Conservation (phyloP, 2,888 invertebrate genomes). For the Temnothorax unifasciatus region DNA sequence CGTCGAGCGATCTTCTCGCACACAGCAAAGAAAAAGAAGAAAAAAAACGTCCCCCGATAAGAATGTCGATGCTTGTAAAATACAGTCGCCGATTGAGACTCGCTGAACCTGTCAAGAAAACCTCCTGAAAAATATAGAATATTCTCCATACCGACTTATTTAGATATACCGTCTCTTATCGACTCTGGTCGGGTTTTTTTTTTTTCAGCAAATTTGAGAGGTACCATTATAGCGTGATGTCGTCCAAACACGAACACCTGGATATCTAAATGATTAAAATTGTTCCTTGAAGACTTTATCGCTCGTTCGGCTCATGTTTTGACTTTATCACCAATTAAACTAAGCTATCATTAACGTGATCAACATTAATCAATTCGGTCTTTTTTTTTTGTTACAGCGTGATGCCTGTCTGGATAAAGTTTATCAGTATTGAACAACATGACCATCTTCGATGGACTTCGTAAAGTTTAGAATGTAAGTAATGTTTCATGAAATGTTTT, state of each 20-base stretch:
- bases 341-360: neutral
- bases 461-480: slow-evolving; percentile 31
- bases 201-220: neutral
- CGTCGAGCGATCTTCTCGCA: slow-evolving; percentile 2
- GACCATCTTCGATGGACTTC: slow-evolving; percentile 19
- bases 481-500: neutral
- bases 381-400: slow-evolving; percentile 31
- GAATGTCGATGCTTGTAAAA: slow-evolving; percentile 34
- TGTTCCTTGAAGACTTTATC: neutral
- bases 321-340: neutral
- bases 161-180: neutral
- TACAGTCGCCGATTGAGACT: slow-evolving; percentile 29
- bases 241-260: neutral
- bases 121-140: neutral
- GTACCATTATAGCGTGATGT: neutral
- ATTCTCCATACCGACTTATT: neutral
- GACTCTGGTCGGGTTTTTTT: neutral
- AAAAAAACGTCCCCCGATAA: slow-evolving; percentile 3
- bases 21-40: neutral
- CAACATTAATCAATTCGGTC: slow-evolving; percentile 1
- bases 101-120: slow-evolving; percentile 4
- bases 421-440: neutral
- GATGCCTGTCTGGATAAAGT: slow-evolving; percentile 17
- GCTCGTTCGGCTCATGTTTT: neutral
- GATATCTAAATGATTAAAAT: neutral